These are phyloP conservation scores for Pteropus rufus DNA, from an alignment of 2,797 vertebrate species.

Conservation along the genomic window DNA sequence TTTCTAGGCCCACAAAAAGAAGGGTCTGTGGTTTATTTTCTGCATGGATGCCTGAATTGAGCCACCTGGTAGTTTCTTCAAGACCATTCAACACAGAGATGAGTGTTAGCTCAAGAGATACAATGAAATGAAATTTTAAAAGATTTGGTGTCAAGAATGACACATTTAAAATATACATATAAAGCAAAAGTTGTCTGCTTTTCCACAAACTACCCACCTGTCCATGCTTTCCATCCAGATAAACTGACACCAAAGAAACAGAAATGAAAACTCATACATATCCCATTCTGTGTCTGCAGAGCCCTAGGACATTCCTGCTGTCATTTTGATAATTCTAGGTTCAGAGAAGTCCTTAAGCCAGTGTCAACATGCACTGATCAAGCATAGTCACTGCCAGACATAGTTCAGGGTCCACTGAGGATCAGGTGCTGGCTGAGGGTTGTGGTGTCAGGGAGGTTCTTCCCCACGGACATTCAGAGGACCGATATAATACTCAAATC, in stretches of 20 bases:
- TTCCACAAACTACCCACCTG: background rate
- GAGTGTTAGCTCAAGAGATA: background rate
- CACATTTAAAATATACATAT: background rate
- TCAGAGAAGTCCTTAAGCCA: background rate
- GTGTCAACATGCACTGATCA: background rate
- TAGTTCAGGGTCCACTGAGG: fast-evolving
- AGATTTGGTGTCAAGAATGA: background rate
- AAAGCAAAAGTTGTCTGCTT: background rate
- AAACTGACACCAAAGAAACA: background rate
- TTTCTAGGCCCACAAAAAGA: background rate
- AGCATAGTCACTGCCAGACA: fast-evolving
- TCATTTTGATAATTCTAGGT: fast-evolving
- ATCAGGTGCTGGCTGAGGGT: background rate
- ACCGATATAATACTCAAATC: fast-evolving
- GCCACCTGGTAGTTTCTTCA: background rate
- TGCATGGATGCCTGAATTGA: background rate
- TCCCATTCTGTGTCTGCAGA: background rate
- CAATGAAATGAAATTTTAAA: background rate
- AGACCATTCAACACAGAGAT: background rate
- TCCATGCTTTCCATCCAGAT: background rate
- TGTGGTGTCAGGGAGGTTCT: background rate
- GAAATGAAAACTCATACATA: background rate
- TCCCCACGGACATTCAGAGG: fast-evolving
- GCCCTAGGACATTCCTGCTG: fast-evolving
- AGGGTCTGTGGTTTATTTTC: background rate